These are phyloP conservation scores for Buceros bicornis DNA, from an alignment of 2,797 vertebrate species.

Conservation along the genomic window DNA sequence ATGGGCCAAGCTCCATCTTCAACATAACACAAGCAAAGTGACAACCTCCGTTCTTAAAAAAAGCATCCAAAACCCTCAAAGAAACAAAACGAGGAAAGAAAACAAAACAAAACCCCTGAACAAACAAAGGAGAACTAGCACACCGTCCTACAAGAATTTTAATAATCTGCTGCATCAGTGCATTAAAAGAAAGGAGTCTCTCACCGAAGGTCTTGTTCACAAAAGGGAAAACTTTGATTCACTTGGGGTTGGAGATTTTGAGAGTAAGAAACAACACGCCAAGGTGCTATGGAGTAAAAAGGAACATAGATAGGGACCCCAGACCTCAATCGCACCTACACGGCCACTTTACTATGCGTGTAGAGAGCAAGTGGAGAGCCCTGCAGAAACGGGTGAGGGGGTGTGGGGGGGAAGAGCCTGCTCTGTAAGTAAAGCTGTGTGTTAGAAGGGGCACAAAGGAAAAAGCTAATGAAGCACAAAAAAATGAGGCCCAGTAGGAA, in stretches of 20 bases:
- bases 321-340: background rate
- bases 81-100: background rate
- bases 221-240: background rate
- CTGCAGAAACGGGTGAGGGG: background rate
- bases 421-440: slow-evolving; percentile 4
- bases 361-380: background rate
- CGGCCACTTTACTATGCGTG: accelerated
- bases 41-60: background rate
- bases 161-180: background rate
- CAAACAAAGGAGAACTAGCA: background rate
- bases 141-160: background rate
- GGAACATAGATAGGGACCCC: background rate
- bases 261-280: background rate
- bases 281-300: background rate
- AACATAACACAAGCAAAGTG: background rate
- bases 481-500: slow-evolving; percentile 25
- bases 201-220: background rate
- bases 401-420: background rate
- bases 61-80: background rate
- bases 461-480: background rate
- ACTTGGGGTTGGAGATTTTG: accelerated
- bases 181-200: background rate
- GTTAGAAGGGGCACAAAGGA: slow-evolving; percentile 13
- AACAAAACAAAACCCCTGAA: background rate
- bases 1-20: background rate